These are phyloP conservation scores for Galendromus occidentalis DNA, from an alignment of 1,140 invertebrate genomes.

Conservation along the genomic window DNA sequence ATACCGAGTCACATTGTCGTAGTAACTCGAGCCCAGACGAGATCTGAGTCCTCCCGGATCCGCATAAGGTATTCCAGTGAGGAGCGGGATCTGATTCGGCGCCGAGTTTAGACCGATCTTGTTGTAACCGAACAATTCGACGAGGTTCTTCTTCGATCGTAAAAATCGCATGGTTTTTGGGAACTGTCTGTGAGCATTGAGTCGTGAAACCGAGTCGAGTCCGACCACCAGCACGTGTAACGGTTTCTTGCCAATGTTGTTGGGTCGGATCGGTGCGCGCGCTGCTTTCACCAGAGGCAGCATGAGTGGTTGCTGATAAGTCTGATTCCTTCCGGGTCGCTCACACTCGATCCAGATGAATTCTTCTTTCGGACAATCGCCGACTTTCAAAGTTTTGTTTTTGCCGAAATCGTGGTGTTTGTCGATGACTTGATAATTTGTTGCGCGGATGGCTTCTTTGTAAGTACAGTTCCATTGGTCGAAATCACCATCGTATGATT, in stretches of 20 bases:
- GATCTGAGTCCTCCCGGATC: background rate
- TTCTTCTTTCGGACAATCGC: background rate
- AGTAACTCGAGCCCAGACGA: background rate
- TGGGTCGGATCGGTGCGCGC: background rate
- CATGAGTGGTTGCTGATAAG: background rate
- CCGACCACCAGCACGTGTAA: slow-evolving; percentile 31
- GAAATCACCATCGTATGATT: background rate
- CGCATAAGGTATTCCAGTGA: slow-evolving; percentile 22
- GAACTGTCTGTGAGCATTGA: slow-evolving; percentile 38
- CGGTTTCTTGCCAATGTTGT: slow-evolving; percentile 1
- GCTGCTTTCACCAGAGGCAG: slow-evolving; percentile 6
- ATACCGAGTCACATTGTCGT: background rate
- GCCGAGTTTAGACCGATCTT: slow-evolving; percentile 32
- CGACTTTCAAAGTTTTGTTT: background rate
- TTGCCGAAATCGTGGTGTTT: background rate
- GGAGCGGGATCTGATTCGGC: slow-evolving; percentile 28
- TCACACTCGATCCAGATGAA: slow-evolving; percentile 6
- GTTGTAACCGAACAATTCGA: slow-evolving; percentile 25
- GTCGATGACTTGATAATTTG: background rate
- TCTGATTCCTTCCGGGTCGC: background rate
- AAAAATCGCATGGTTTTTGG: slow-evolving; percentile 31
- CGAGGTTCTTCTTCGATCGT: background rate
- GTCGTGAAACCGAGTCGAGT: slow-evolving; percentile 37
- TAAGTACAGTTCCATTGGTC: background rate
- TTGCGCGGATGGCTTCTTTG: background rate